These are phyloP conservation scores for Ichneumon xanthorius DNA, from an alignment of 2,888 invertebrate genomes.

Conservation along the genomic window DNA sequence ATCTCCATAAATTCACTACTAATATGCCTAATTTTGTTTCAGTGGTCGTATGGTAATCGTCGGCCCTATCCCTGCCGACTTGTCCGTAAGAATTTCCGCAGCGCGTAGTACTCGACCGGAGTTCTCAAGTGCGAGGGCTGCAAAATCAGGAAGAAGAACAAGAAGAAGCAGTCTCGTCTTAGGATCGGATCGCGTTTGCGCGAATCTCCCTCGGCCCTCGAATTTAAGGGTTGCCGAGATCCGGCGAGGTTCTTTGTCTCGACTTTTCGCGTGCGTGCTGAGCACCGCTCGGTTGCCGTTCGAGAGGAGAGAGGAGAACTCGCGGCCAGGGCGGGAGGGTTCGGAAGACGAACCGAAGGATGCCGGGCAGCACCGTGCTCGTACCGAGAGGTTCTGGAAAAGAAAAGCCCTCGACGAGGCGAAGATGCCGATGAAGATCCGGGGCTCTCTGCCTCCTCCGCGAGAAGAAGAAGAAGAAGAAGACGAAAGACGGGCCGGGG, in stretches of 20 bases:
- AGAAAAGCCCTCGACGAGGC: constrained; percentile 39
- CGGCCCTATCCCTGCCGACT: too few relatives aligned
- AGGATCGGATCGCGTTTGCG: constrained; percentile 47
- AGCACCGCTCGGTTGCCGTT: constrained; percentile 14
- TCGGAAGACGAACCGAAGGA: constrained; percentile 34
- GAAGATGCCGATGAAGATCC: constrained; percentile 26
- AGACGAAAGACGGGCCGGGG: constrained; percentile 22
- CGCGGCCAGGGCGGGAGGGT: constrained; percentile 10
- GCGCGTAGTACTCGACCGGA: too few relatives aligned
- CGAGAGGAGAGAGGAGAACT: constrained; percentile 1
- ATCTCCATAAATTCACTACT: too few relatives aligned
- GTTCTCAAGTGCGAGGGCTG: neutral
- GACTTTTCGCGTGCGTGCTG: constrained; percentile 69
- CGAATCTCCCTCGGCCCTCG: constrained; percentile 53
- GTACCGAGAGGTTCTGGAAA: constrained; percentile 22
- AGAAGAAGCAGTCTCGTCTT: constrained; percentile 37
- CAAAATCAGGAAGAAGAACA: constrained; percentile 24
- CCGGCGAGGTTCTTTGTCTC: constrained; percentile 75
- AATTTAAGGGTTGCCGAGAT: constrained; percentile 75
- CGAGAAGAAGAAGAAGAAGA: constrained; percentile 39
- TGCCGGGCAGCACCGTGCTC: constrained; percentile 9
- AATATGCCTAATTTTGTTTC: too few relatives aligned
- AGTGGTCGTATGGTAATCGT: too few relatives aligned
- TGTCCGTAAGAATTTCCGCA: too few relatives aligned
- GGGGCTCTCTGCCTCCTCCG: neutral